Evolutionary conservation across 2,797 vertebrate genomes (phyloP).

Genomic region (Neoniphon sammara): DNA sequence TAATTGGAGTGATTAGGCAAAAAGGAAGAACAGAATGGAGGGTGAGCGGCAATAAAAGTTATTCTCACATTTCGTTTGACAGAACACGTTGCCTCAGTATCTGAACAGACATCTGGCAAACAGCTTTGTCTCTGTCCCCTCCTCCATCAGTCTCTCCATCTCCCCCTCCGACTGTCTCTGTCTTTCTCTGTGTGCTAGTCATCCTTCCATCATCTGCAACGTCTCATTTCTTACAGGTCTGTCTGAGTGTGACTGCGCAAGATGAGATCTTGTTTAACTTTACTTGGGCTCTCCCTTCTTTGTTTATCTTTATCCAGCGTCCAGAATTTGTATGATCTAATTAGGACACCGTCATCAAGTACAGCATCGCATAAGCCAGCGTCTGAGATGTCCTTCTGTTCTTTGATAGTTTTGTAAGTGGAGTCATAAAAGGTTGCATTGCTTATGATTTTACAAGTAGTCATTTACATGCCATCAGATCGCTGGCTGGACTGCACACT

Average conservation of each 20-base stretch:
- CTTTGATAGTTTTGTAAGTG: constrained; percentile 38
- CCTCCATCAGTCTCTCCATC: constrained; percentile 15
- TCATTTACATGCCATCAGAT: constrained; percentile 44
- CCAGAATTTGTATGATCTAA: constrained; percentile 5
- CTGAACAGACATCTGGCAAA: constrained; percentile 72
- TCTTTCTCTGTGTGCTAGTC: constrained; percentile 8
- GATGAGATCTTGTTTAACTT: neutral
- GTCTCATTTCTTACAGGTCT: constrained; percentile 18
- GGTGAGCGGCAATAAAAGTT: constrained; percentile 9
- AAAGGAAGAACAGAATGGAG: neutral
- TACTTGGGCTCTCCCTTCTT: constrained; percentile 11
- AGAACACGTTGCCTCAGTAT: constrained; percentile 45
- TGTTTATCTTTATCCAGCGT: neutral
- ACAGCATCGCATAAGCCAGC: neutral
- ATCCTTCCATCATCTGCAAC: constrained; percentile 6
- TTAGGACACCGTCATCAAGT: constrained; percentile 16
- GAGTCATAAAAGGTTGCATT: constrained; percentile 35
- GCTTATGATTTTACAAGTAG: constrained; percentile 38
- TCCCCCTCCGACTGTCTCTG: neutral
- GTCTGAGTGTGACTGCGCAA: constrained; percentile 5
- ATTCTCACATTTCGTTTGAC: constrained; percentile 48
- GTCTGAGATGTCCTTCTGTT: constrained; percentile 6
- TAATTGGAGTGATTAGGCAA: constrained; percentile 9
- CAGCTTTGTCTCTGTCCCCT: constrained; percentile 57
- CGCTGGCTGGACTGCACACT: neutral